These are phyloP conservation scores for Linnaemya tessellans DNA, from an alignment of 2,888 invertebrate genomes.

Conservation along the genomic window DNA sequence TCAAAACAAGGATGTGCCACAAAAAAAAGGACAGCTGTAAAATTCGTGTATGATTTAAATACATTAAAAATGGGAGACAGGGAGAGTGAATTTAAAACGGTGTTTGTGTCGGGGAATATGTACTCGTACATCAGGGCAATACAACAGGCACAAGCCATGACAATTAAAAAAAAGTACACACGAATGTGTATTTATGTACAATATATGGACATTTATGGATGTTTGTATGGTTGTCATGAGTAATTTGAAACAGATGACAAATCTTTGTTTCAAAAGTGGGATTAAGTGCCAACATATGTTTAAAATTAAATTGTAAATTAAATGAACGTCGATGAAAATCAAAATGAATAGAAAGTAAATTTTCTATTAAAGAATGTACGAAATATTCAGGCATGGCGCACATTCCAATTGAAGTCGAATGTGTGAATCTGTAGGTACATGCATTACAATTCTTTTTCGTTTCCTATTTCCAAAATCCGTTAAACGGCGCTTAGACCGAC, in stretches of 20 bases:
- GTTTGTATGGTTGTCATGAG: too few species aligned
- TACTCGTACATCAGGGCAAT: not conserved
- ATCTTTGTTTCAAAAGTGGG: constrained; percentile 26
- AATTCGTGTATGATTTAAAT: constrained; percentile 25
- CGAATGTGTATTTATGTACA: not conserved
- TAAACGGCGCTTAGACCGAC: too few species aligned
- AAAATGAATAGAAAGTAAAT: not conserved
- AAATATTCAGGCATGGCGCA: too few species aligned
- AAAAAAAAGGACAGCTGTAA: constrained; percentile 49
- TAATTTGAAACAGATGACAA: too few species aligned
- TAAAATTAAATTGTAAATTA: not conserved
- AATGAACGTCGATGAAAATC: not conserved
- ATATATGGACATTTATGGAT: constrained; percentile 1
- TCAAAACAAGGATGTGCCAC: not conserved
- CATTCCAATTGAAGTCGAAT: too few species aligned
- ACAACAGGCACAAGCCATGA: constrained; percentile 39
- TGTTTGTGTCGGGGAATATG: not conserved
- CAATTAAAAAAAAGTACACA: not conserved
- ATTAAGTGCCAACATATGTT: constrained; percentile 7
- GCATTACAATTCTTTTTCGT: too few species aligned
- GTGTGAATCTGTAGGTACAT: too few species aligned
- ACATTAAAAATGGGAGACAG: not conserved
- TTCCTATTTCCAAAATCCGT: too few species aligned
- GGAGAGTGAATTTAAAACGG: not conserved
- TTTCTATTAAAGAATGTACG: not conserved